These are phyloP conservation scores for Butastur rufipennis DNA, from an alignment of 2,113 vertebrate species.

Conservation along the genomic window DNA sequence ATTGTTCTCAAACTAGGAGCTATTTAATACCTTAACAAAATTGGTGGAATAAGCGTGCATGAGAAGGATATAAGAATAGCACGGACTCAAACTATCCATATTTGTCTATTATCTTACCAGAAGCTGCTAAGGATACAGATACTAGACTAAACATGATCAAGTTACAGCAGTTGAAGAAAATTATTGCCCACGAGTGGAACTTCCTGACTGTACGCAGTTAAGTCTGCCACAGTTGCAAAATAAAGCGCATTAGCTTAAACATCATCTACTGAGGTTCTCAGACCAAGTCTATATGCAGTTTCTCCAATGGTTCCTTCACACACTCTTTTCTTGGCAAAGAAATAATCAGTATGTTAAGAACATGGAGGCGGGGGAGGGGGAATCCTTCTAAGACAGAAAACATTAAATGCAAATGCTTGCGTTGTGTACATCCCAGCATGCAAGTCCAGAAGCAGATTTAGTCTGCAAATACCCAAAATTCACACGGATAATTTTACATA, in stretches of 20 bases:
- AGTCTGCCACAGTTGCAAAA: neutral
- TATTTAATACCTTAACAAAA: neutral
- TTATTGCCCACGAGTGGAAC: neutral
- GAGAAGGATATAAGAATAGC: rapidly evolving
- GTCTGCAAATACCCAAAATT: neutral
- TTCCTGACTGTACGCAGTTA: neutral
- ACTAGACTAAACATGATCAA: neutral
- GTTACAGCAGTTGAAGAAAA: neutral
- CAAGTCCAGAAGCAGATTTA: neutral
- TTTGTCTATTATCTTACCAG: neutral
- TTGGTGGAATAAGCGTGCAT: rapidly evolving
- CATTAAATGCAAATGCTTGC: neutral
- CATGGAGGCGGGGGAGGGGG: rapidly evolving
- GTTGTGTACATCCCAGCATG: neutral
- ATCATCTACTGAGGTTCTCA: neutral
- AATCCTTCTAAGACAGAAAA: neutral
- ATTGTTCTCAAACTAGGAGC: neutral
- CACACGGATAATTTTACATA: neutral
- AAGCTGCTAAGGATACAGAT: neutral
- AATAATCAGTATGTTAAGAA: neutral
- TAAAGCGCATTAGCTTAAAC: neutral
- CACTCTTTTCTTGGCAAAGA: neutral
- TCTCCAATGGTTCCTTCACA: neutral
- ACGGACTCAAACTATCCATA: neutral
- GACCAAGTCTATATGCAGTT: neutral